Conservation (phyloP, 2,797 vertebrate genomes). For the Phataginus tricuspis region DNA sequence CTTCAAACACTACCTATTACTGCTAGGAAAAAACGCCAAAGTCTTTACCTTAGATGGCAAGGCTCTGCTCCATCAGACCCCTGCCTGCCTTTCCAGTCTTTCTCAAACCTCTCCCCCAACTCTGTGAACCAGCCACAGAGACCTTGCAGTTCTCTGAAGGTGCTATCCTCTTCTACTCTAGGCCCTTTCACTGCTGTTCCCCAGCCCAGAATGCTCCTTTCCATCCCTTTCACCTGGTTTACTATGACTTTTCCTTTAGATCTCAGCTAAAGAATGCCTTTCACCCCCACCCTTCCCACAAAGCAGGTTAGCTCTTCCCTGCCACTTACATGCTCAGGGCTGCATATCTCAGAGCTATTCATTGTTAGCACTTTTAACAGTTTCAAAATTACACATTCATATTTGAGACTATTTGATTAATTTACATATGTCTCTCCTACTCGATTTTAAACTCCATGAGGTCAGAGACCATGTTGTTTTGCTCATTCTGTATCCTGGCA, state of each 20-base stretch:
- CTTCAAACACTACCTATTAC: not conserved
- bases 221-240: not conserved
- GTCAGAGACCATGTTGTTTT: not conserved
- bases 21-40: not conserved
- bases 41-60: not conserved
- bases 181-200: not conserved
- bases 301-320: not conserved
- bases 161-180: not conserved
- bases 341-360: not conserved
- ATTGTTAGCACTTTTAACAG: not conserved
- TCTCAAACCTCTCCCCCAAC: not conserved
- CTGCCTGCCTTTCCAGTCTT: not conserved
- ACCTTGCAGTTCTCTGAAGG: not conserved
- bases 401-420: conserved; percentile 7
- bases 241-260: not conserved
- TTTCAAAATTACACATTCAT: not conserved
- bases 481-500: not conserved
- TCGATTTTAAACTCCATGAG: not conserved
- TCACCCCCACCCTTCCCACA: not conserved
- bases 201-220: not conserved
- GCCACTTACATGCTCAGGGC: not conserved
- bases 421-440: not conserved
- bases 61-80: not conserved
- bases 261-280: not conserved
- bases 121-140: not conserved